Base-by-base conservation (phyloP, 1,140 invertebrate species). In the Thaumatotibia leucotreta region DNA sequence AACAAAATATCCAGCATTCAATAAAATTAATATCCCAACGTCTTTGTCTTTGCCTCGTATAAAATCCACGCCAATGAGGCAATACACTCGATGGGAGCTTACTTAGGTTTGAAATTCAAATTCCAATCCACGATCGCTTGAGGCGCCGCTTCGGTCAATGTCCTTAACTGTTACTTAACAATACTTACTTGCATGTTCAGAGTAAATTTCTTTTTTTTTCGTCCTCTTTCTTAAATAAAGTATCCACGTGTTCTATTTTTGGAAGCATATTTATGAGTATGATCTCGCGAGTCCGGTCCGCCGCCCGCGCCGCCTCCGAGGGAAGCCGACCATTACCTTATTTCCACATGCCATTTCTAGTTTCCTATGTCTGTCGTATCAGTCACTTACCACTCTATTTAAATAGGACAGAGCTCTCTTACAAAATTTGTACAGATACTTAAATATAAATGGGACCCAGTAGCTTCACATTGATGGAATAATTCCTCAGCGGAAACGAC, bases 321-420 rank as follows among this genome's bases (percentile, higher is more conserved):
- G 85, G 85, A 86, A 85, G 80, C 72, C 68, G 70, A 39, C 86
- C 61, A 88, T 88, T 88, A 85, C 76, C 72, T 84, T 77, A 84
- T 86, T 84, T 79, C 75, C 70, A 77, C 75, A 77, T 75, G 74
- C 75, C 65, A 80, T 83, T 77, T 58, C 52, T 58, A 27, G 24
- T 31, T 58, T 58, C 52, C 52, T 58, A 58, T 14, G n/a, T 58
- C n/a, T 29, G 24, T 58, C 27, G 6, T 27, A 27, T 29, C 23
- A 58, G n/a, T 58, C 50, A 52, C 50, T 24, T 24, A 27, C 10
- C 50, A 27, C 50, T 24, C 20, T 52, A 52, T 27, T 52, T 27
- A 45, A 45, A 45, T 45, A 45, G 39, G 39, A 45, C 39, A 45
- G 9, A 6, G 14, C 17, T 20, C n/a, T n/a, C n/a, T n/a, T n/a